Percentiles rank a stretch among this genome's conserved stretches.
Conservation (phyloP, 2,113 vertebrate genomes). For the Rhynchopsitta pachyrhyncha region DNA sequence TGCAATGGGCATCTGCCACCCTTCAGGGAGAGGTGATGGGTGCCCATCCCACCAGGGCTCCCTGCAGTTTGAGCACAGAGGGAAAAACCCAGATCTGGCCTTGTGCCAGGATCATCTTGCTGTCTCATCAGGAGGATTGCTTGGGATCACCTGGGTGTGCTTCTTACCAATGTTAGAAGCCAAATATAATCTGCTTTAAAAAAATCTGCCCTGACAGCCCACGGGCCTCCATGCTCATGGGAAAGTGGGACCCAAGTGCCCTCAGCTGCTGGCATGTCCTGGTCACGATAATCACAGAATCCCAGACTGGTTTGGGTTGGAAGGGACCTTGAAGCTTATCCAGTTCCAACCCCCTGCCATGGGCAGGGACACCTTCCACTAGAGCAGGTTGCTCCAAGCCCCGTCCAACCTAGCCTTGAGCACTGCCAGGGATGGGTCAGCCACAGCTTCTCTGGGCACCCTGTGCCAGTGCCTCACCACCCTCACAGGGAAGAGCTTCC, state of each 20-base stretch:
- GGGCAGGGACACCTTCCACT: too few species aligned
- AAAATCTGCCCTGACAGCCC: background rate
- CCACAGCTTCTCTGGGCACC: too few species aligned
- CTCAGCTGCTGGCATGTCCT: background rate
- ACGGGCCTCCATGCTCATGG: accelerated
- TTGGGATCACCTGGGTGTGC: background rate
- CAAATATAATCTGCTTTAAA: background rate
- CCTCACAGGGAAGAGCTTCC: too few species aligned
- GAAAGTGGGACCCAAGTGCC: background rate
- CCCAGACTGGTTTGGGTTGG: too few species aligned
- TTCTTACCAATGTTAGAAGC: background rate
- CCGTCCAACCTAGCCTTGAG: too few species aligned
- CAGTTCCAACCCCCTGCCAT: too few species aligned
- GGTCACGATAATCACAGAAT: too few species aligned
- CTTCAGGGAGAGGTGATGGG: background rate
- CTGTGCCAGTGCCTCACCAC: too few species aligned
- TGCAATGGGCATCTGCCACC: too few species aligned
- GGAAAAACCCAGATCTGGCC: background rate
- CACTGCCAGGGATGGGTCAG: too few species aligned
- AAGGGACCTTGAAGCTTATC: too few species aligned
- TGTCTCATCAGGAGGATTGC: background rate
- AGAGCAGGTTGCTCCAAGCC: too few species aligned
- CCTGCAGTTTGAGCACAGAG: background rate
- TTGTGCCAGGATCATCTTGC: background rate
- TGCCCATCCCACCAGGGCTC: background rate